Base-by-base conservation (phyloP, 1,140 invertebrate genomes). In the Homalodisca vitripennis region DNA sequence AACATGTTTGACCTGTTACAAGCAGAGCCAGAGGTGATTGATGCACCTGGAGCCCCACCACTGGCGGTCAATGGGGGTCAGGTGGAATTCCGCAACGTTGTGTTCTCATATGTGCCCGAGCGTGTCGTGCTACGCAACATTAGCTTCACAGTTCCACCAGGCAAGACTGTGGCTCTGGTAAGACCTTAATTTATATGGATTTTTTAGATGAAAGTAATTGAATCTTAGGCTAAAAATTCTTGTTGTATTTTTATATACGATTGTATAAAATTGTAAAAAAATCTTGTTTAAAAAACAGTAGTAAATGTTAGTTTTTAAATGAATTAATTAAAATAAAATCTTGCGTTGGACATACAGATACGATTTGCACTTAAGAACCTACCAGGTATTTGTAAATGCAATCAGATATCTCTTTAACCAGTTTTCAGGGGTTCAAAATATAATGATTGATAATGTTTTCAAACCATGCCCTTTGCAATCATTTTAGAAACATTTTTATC, bases 1-100 rank as follows among this genome's bases (percentile, higher is more conserved):
- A 98, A 99, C 78, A 98, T 99, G 97, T 96, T 99, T 81, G 95
- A 98, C 67, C 78, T 99, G 57, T 81, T 99, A 62, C 86, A 89
- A 62, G 92, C 96, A 79, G 85, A 92, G 27, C 85, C 91, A 71
- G 96, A 98, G 83, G 86, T 98, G 60, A 83, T 88, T 17, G 95
- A 98, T 83, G 85, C 86, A 0, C 87, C 89, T 0, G 88, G 89
- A 67, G 94, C 94, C 53, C 85, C 84, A 6, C 84, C 87, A 22
- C 78, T 98, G 22, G 77, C 86, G 3, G 81, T 94, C 1, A 86
- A 87, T 47, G 84, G 85, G 57, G 96, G 94, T 47, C 81, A 84
- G 60, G 88, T 99, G 32, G 93, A 97, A 81, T 97, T 98, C 77
- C 86, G 85, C 10, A 90, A 98, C 80, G 94, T 98, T 0, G 85